These are phyloP conservation scores for Orchestes rusci DNA, from an alignment of 2,888 invertebrate species.

Conservation along the genomic window DNA sequence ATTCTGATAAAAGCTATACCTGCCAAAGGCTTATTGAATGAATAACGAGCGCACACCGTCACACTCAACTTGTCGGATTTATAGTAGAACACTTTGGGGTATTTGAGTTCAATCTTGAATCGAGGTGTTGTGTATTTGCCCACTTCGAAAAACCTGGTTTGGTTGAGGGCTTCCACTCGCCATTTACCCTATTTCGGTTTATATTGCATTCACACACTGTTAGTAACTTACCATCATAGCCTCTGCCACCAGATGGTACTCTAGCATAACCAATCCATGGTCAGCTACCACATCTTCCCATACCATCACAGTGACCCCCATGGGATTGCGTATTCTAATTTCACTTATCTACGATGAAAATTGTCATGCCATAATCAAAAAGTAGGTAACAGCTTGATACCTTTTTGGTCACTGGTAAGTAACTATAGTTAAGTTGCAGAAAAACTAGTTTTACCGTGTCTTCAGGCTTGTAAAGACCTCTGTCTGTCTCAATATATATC, in stretches of 20 bases:
- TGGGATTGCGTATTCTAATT: conserved; percentile 60
- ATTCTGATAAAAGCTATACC: not conserved
- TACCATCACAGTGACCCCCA: conserved; percentile 54
- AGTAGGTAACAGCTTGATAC: conserved; percentile 15
- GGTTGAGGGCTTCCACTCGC: conserved; percentile 45
- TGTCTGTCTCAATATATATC: conserved; percentile 52
- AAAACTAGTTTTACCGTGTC: conserved; percentile 50
- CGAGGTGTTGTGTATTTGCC: conserved; percentile 52
- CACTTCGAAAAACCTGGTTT: conserved; percentile 46
- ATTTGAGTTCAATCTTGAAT: conserved; percentile 50
- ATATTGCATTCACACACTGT: conserved; percentile 2
- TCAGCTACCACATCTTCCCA: conserved; percentile 56
- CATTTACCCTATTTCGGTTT: conserved; percentile 52
- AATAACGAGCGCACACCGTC: not conserved
- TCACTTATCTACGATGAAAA: conserved; percentile 49
- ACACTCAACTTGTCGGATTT: not conserved
- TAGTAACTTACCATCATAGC: conserved; percentile 34
- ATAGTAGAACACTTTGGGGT: conserved; percentile 41
- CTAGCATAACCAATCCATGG: conserved; percentile 53
- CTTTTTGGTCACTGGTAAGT: conserved; percentile 42
- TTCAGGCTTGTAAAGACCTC: conserved; percentile 50
- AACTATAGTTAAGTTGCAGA: conserved; percentile 46
- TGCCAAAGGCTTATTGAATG: not conserved
- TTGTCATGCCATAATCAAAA: conserved; percentile 3
- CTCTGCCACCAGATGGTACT: conserved; percentile 37